Conservation (phyloP, 2,113 vertebrate species). For the Ophthalmolycus amberensis region DNA sequence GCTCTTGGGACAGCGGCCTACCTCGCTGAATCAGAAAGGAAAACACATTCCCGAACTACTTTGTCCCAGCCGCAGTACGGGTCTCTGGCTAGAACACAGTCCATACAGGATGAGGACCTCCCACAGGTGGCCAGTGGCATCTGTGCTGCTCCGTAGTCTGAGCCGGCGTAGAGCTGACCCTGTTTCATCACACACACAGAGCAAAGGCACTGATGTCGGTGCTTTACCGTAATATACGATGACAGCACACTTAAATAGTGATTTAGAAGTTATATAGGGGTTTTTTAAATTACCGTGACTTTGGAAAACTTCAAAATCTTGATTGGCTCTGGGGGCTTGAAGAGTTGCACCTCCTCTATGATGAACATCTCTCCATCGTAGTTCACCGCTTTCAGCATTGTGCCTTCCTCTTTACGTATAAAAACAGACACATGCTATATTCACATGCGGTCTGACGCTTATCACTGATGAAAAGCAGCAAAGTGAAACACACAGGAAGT, state of each 20-base stretch:
- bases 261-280: background rate
- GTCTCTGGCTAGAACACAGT: conserved; percentile 86
- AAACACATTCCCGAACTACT: conserved; percentile 47
- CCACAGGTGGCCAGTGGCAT: conserved; percentile 79
- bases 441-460: background rate
- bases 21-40: conserved; percentile 41
- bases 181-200: conserved; percentile 37
- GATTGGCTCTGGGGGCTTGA: conserved; percentile 71
- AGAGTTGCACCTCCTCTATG: conserved; percentile 86
- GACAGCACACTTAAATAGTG: background rate
- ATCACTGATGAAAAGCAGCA: background rate
- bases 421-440: background rate
- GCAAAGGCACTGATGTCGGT: background rate
- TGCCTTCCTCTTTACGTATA: conserved; percentile 79
- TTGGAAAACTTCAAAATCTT: conserved; percentile 80
- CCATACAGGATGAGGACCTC: conserved; percentile 78
- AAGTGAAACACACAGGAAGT: background rate
- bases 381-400: conserved; percentile 84
- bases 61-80: conserved; percentile 86
- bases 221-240: background rate
- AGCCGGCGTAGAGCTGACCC: conserved; percentile 82
- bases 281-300: conserved; percentile 73
- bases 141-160: conserved; percentile 79
- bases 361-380: conserved; percentile 83
- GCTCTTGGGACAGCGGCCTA: conserved; percentile 8